Base-by-base conservation (phyloP, 2,888 invertebrate species). In the Pterostichus niger region DNA sequence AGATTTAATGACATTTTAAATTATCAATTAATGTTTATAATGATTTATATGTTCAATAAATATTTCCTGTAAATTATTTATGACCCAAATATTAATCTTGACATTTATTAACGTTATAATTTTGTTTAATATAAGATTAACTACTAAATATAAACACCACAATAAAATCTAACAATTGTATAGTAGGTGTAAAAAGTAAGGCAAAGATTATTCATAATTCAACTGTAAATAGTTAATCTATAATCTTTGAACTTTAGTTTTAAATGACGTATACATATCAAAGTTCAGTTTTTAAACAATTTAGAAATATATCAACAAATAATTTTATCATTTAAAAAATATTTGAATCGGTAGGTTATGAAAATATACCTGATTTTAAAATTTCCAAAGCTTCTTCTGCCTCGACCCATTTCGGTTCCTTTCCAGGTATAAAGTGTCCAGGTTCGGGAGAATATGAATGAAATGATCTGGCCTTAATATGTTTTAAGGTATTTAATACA, bases 361-460 rank as follows among this genome's bases (percentile, higher is more conserved):
- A 3, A 0, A 84, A 88, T 91, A 91, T 92, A 97, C 97, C 96
- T 85, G 97, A 97, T 90, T 96, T 93, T 80, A 98, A 92, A 6
- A 33, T 10, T 87, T 93, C 91, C 76, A 97, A 95, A 1, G 96
- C 97, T 87, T 97, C 94, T 83, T 95, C 94, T 0, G 96, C 93
- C 6, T 93, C 91, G 15, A 94, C 91, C 91, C 92, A 94, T 89
- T 94, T 93, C 0, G 97, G 96, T 84, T 94, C 92, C 84, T 93
- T 93, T 85, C 94, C 92, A 40, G 94, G 92, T 86, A 95, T 90
- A 11, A 96, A 96, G 90, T 96, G 96, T 52, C 96, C 93, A 59
- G 97, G 93, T 89, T 97, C 96, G 85, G 94, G 94, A 24, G 94
- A 93, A 88, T 97, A 96, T 0, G 96, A 94, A 88, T 94, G 96